Evolutionary conservation across 2,797 vertebrate genomes (phyloP).

Genomic region (Lerista edwardsae): DNA sequence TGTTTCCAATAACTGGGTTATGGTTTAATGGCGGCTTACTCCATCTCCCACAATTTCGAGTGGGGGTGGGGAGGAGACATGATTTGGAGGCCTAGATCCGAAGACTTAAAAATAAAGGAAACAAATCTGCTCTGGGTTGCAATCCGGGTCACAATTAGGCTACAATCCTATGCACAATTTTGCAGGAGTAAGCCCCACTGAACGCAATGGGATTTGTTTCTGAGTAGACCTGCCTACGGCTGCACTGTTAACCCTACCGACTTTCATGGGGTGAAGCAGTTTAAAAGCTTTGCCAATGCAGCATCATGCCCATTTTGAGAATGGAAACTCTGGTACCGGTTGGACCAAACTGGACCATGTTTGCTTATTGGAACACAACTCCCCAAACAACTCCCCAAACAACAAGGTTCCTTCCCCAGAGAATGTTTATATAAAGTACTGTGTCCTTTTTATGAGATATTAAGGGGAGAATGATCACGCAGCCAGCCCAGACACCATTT

Average conservation of each 20-base stretch:
- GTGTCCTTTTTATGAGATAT: slow-evolving; percentile 39
- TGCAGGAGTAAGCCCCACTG: too few species aligned
- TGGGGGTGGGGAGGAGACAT: background rate
- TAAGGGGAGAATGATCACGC: slow-evolving; percentile 45
- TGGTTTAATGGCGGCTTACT: slow-evolving; percentile 28
- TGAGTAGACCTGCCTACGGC: too few species aligned
- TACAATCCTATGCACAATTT: too few species aligned
- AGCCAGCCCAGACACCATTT: slow-evolving; percentile 52
- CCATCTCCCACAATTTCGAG: slow-evolving; percentile 37
- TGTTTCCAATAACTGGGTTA: slow-evolving; percentile 61
- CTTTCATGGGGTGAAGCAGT: background rate
- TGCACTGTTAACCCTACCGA: too few species aligned
- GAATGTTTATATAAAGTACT: slow-evolving; percentile 29
- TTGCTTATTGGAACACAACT: background rate
- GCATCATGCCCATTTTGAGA: slow-evolving; percentile 1
- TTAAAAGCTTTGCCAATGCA: slow-evolving; percentile 21
- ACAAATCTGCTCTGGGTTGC: background rate
- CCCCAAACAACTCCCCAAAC: background rate
- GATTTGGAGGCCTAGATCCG: background rate
- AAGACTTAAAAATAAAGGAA: background rate
- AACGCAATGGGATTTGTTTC: too few species aligned
- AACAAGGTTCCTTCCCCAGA: slow-evolving; percentile 19
- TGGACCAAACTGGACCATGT: background rate
- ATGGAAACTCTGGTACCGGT: slow-evolving; percentile 6
- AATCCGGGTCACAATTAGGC: too few species aligned